Evolutionary conservation across 2,888 invertebrate species (phyloP), one percentile per base, ranked within the genome.

Genomic region (Melanargia galathea): DNA sequence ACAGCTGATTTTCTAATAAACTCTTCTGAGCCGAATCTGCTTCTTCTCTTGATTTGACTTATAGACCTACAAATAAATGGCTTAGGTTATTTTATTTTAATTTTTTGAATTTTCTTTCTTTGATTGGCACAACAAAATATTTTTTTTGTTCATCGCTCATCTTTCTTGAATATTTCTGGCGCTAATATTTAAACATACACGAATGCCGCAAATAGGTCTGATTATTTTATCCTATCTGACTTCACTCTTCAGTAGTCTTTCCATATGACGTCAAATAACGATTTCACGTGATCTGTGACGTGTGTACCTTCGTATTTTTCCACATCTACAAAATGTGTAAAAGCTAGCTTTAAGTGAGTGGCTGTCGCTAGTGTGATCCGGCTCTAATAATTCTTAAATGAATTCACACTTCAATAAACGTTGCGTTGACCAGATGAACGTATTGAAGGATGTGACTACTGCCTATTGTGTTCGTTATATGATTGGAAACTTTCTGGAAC

Each of bases 341-440:
- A 16, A 8, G 18, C n/a, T 6, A 16, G 3, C 7, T 22, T 46
- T 46, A 22, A 22, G 2, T 46, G 11, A 20, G 22, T 13, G 22
- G 22, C 45, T 20, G 52, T 52, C 52, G 52, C 20, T 35, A 20
- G 33, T 52, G 52, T 20, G 35, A 2, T 20, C 35, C 13, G 33
- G 18, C 13, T 1, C 66, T 68, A 66, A 69, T 67, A 61, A 64
- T 66, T 67, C 65, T 68, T 71, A 71, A 69, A 68, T 69, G 69
- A 71, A 66, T 70, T 64, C 64, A 66, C 65, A 54, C 66, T 71
- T 67, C 73, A 73, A 73, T 69, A 68, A 68, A 70, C 67, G 10
- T 20, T 16, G 68, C 66, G 52, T 63, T 70, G 67, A 67, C 66
- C 67, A 65, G 43, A 65, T 64, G 62, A 55, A 49, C 11, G 60